Percentiles rank a stretch among this genome's conserved stretches.
phyloP scores from a whole-genome alignment of 1,140 invertebrate genomes.

The Drosophila nigrodunni region DNA sequence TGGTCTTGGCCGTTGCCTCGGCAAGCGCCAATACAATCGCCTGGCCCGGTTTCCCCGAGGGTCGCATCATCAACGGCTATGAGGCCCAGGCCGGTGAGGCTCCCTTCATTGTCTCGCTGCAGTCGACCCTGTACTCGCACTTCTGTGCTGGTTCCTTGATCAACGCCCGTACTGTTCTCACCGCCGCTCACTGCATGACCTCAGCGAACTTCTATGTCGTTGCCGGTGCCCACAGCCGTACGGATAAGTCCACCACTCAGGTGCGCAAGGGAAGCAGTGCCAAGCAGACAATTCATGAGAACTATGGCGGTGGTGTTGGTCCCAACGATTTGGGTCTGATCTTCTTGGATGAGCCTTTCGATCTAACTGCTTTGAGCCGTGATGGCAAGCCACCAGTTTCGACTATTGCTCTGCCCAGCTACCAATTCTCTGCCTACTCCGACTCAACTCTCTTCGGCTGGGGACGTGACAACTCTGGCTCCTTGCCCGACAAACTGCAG shows the following conservation, averaged over 20 bases:
- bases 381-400: slow-evolving; percentile 84
- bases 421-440: slow-evolving; percentile 67
- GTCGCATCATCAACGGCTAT: slow-evolving; percentile 82
- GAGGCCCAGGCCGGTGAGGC: slow-evolving; percentile 67
- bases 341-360: slow-evolving; percentile 85
- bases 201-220: slow-evolving; percentile 29
- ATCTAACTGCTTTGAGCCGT: slow-evolving; percentile 79
- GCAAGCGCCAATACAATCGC: slow-evolving; percentile 46
- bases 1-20: slow-evolving; percentile 60
- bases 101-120: slow-evolving; percentile 76
- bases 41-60: slow-evolving; percentile 65
- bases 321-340: slow-evolving; percentile 88
- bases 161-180: slow-evolving; percentile 28
- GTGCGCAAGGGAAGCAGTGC: slow-evolving; percentile 36
- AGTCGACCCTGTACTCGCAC: slow-evolving; percentile 36
- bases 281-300: slow-evolving; percentile 84
- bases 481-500: slow-evolving; percentile 76
- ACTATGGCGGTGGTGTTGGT: slow-evolving; percentile 85
- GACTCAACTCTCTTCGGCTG: slow-evolving; percentile 85
- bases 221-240: slow-evolving; percentile 78
- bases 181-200: slow-evolving; percentile 73
- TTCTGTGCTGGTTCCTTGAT: slow-evolving; percentile 68
- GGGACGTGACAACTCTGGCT: slow-evolving; percentile 84
- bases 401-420: slow-evolving; percentile 84
- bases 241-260: slow-evolving; percentile 65